A percentile compares a stretch with the other conserved stretches of the same genome.
Conservation (phyloP, 2,888 invertebrate species). For the Drosophila stalkeri region DNA sequence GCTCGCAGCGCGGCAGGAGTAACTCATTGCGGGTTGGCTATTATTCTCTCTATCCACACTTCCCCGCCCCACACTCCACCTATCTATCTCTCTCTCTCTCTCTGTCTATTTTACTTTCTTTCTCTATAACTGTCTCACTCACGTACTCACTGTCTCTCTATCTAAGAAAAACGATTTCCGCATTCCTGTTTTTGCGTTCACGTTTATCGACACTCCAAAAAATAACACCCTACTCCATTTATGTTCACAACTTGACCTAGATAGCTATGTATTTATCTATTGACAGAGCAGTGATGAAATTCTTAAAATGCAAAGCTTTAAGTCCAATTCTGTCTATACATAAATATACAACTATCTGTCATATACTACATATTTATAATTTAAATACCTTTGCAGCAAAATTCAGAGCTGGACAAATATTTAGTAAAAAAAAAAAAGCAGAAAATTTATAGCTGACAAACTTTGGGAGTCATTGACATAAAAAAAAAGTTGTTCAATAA, state of each 20-base stretch:
- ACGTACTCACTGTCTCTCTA: slow-evolving; percentile 5
- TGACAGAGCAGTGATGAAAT: slow-evolving; percentile 21
- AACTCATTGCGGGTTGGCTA: slow-evolving; percentile 92
- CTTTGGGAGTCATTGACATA: too few species aligned
- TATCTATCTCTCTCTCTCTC: background rate
- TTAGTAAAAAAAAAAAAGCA: background rate
- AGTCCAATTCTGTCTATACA: slow-evolving; percentile 4
- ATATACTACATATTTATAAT: background rate
- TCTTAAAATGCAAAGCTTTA: too few species aligned
- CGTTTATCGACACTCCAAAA: slow-evolving; percentile 39
- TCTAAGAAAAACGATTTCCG: slow-evolving; percentile 13
- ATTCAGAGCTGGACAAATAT: background rate
- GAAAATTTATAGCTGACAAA: background rate
- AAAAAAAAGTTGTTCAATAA: background rate
- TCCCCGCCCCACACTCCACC: slow-evolving; percentile 5
- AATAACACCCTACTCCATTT: slow-evolving; percentile 1
- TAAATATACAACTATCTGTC: slow-evolving; percentile 17
- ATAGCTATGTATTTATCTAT: slow-evolving; percentile 22
- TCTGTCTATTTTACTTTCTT: slow-evolving; percentile 9
- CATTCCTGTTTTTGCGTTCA: slow-evolving; percentile 40
- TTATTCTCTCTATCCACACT: slow-evolving; percentile 63
- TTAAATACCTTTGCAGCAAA: slow-evolving; percentile 17
- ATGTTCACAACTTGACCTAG: slow-evolving; percentile 26
- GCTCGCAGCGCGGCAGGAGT: slow-evolving; percentile 92
- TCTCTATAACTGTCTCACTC: slow-evolving; percentile 8